These are phyloP conservation scores for Peromyscus aztecus DNA, from an alignment of 2,797 vertebrate genomes.

Conservation along the genomic window DNA sequence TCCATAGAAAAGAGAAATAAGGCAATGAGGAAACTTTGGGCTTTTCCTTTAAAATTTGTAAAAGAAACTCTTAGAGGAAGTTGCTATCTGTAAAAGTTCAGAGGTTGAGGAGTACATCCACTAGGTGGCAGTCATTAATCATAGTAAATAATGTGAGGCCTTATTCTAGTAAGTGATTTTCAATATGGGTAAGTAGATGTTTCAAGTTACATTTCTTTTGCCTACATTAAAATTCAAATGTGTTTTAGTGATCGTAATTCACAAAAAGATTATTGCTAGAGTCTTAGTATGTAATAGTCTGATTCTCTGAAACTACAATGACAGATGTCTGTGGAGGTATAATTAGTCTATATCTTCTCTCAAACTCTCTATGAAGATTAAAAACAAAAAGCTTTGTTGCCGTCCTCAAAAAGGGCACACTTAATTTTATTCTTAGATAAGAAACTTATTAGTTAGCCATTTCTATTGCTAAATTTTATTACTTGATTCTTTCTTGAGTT, in stretches of 20 bases:
- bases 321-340: not conserved
- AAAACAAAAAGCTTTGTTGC: not conserved
- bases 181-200: not conserved
- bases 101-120: not conserved
- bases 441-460: not conserved
- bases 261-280: not conserved
- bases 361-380: not conserved
- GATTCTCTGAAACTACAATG: not conserved
- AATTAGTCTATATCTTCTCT: not conserved
- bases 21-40: slow-evolving; percentile 31
- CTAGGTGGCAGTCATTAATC: slow-evolving; percentile 17
- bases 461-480: slow-evolving; percentile 40
- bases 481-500: not conserved
- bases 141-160: not conserved
- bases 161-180: not conserved
- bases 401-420: not conserved
- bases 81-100: not conserved
- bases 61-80: slow-evolving; percentile 28
- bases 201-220: slow-evolving; percentile 45
- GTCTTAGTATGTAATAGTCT: not conserved
- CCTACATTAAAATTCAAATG: slow-evolving; percentile 22
- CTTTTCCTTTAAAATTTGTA: slow-evolving; percentile 61
- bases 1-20: not conserved
- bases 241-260: not conserved
- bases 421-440: slow-evolving; percentile 37